Evolutionary conservation across 1,140 invertebrate species (phyloP).

Genomic region (Lamellibrachia luymesi): DNA sequence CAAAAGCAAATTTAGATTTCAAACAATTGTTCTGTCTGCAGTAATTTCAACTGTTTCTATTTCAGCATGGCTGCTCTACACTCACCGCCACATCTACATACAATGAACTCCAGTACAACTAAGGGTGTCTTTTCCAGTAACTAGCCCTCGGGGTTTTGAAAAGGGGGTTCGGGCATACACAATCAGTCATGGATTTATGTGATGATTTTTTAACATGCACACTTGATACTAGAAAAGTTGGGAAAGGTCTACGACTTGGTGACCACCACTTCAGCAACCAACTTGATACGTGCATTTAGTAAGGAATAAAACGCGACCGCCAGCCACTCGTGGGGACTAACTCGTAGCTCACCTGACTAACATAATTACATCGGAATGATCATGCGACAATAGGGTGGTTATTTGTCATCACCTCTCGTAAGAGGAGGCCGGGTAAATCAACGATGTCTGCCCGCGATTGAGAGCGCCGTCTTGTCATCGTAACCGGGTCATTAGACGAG

Average conservation of each 20-base stretch:
- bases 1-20: too few species aligned
- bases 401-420: neutral
- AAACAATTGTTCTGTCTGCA: too few species aligned
- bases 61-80: too few species aligned
- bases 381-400: neutral
- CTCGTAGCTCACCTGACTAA: neutral
- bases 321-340: neutral
- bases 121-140: neutral
- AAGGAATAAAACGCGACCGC: neutral
- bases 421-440: neutral
- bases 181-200: too few species aligned
- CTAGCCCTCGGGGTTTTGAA: neutral
- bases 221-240: neutral
- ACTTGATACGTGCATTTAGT: neutral
- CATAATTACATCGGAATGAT: neutral
- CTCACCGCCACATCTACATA: too few species aligned
- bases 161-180: too few species aligned
- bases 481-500: neutral
- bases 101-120: neutral
- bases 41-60: too few species aligned
- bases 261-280: neutral
- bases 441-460: neutral
- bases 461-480: neutral
- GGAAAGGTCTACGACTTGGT: neutral
- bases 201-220: neutral